Percentiles rank a stretch among this genome's conserved stretches.
Conservation (phyloP, 2,113 vertebrate genomes). For the Ammodytes marinus region DNA sequence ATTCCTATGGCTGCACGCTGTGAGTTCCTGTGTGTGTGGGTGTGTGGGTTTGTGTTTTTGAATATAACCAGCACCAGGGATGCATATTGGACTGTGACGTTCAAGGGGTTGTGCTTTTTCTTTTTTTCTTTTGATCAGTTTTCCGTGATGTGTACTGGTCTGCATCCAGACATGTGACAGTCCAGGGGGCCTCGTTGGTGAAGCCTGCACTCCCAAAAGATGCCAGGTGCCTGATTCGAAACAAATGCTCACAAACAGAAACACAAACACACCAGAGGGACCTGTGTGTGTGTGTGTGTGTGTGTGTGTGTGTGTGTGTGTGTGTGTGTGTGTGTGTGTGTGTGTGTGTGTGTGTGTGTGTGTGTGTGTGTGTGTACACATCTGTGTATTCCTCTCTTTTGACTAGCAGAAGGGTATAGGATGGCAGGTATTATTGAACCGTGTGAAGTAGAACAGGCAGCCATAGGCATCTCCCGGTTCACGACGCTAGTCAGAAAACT, state of each 20-base stretch:
- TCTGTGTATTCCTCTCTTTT: conserved; percentile 34
- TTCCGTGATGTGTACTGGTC: conserved; percentile 71
- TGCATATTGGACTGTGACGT: conserved; percentile 65
- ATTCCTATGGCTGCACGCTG: conserved; percentile 59
- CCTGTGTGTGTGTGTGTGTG: conserved; percentile 16
- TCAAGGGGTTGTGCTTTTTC: conserved; percentile 59
- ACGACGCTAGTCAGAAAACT: conserved; percentile 83
- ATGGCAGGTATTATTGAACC: conserved; percentile 73
- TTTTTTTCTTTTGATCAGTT: conserved; percentile 65
- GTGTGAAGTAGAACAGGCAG: conserved; percentile 75
- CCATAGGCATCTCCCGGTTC: conserved; percentile 80
- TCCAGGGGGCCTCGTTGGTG: conserved; percentile 73
- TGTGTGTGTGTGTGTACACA: neutral
- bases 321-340: conserved; percentile 2
- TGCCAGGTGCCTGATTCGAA: conserved; percentile 81
- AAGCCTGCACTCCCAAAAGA: conserved; percentile 72
- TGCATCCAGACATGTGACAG: conserved; percentile 84
- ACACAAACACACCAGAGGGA: conserved; percentile 75
- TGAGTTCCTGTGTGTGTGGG: conserved; percentile 25
- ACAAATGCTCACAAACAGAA: conserved; percentile 83
- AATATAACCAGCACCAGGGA: conserved; percentile 65
- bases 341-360: conserved; percentile 9
- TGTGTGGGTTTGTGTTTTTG: conserved; percentile 34
- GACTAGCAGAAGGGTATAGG: conserved; percentile 46
- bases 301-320: neutral